phyloP scores from a whole-genome alignment of 2,113 vertebrate genomes.

The Tychaedon coryphoeus region DNA sequence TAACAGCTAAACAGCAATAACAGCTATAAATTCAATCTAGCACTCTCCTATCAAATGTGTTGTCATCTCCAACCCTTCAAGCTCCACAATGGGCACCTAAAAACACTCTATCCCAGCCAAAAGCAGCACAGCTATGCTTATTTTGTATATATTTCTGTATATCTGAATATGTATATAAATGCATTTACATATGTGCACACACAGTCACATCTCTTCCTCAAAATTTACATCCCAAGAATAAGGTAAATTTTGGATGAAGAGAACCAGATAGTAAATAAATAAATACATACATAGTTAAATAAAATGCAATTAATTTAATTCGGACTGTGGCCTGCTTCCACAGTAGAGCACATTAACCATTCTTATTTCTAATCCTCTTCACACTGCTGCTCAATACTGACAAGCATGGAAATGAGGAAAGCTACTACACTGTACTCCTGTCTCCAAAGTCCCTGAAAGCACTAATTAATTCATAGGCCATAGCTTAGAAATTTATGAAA shows the following conservation, averaged over 20 bases:
- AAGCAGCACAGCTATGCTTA: not conserved
- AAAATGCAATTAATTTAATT: not conserved
- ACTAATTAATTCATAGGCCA: slow-evolving; percentile 10
- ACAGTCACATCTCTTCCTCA: not conserved
- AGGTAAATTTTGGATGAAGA: not conserved
- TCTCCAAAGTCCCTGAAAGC: not conserved
- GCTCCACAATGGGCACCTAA: not conserved
- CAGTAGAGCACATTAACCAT: not conserved
- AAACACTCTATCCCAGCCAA: not conserved
- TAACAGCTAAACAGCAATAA: not conserved
- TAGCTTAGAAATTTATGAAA: not conserved
- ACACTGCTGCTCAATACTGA: not conserved
- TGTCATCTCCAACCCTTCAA: not conserved
- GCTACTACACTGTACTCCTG: not conserved
- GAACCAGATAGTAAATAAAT: not conserved
- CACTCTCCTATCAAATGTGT: not conserved
- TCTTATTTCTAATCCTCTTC: not conserved
- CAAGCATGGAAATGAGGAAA: not conserved
- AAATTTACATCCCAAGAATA: not conserved
- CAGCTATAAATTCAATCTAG: not conserved
- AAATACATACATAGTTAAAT: not conserved
- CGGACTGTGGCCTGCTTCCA: not conserved
- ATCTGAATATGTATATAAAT: not conserved
- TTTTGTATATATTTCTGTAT: not conserved
- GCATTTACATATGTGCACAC: not conserved